phyloP scores from a whole-genome alignment of 2,113 vertebrate genomes.

The Pachypanchax playfairii region DNA sequence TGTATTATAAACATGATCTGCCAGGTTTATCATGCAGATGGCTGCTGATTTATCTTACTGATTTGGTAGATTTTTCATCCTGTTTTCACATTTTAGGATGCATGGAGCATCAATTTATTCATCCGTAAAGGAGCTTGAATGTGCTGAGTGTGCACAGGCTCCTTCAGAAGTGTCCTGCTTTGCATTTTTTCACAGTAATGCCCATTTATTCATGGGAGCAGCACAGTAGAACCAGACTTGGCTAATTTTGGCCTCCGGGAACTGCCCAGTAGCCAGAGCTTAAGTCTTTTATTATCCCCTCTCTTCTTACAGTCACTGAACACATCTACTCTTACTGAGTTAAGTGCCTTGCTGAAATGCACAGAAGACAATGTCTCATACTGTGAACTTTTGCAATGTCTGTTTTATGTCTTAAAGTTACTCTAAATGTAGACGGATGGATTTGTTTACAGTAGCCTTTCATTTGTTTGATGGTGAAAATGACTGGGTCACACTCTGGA shows the following conservation, averaged over 20 bases:
- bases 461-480: too few relatives aligned
- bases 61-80: conserved; percentile 42
- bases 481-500: too few relatives aligned
- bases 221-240: conserved; percentile 49
- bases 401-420: too few relatives aligned
- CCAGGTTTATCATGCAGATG: conserved; percentile 52
- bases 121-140: conserved; percentile 32
- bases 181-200: conserved; percentile 50
- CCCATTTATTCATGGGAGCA: conserved; percentile 53
- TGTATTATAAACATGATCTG: conserved; percentile 3
- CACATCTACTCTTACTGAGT: conserved; percentile 28
- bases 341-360: conserved; percentile 52
- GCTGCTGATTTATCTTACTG: conserved; percentile 43
- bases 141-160: conserved; percentile 60
- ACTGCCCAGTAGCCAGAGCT: conserved; percentile 33
- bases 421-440: too few relatives aligned
- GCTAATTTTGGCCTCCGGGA: conserved; percentile 57
- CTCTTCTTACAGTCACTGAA: conserved; percentile 32
- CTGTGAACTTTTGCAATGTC: not conserved
- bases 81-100: not conserved
- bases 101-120: conserved; percentile 29
- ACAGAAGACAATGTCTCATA: not conserved
- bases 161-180: conserved; percentile 45
- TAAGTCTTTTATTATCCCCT: conserved; percentile 36
- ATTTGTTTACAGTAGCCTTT: too few relatives aligned